Evolutionary conservation across 1,140 invertebrate species (phyloP).

Genomic region (Heliconius eleuchia): DNA sequence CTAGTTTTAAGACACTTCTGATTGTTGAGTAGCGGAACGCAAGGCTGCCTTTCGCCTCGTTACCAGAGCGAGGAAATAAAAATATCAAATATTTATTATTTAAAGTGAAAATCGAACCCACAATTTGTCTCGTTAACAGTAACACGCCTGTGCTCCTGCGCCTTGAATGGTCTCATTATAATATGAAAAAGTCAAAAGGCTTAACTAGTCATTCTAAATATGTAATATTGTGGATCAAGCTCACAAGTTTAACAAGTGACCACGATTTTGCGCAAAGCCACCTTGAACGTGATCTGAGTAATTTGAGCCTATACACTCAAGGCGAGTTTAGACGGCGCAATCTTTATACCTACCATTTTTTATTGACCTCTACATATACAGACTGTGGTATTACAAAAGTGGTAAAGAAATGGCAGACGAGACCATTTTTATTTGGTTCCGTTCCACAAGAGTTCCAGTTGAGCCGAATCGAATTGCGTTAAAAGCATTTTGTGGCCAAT

Average conservation of each 20-base stretch:
- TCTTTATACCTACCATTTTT: conserved; percentile 54
- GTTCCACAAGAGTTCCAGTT: conserved; percentile 68
- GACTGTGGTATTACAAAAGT: conserved; percentile 43
- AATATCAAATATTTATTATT: too few relatives aligned
- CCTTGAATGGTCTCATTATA: too few relatives aligned
- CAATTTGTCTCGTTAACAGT: too few relatives aligned
- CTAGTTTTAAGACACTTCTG: too few relatives aligned
- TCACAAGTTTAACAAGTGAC: conserved; percentile 51
- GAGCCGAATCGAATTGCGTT: conserved; percentile 75
- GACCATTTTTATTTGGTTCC: conserved; percentile 58
- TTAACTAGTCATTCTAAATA: too few relatives aligned
- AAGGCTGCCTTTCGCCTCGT: too few relatives aligned
- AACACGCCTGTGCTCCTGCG: too few relatives aligned
- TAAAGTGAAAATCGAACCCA: too few relatives aligned
- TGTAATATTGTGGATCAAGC: conserved; percentile 34
- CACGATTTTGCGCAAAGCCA: conserved; percentile 58
- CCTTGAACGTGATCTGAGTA: conserved; percentile 79
- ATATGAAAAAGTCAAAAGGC: too few relatives aligned
- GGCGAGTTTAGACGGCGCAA: conserved; percentile 62
- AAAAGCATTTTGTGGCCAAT: conserved; percentile 77
- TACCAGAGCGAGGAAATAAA: too few relatives aligned
- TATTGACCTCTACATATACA: conserved; percentile 49
- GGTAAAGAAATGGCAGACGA: conserved; percentile 42
- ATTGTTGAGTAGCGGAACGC: too few relatives aligned
- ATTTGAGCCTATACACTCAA: conserved; percentile 72